Percentiles rank a stretch among this genome's conserved stretches.
Evolutionary conservation across 2,797 vertebrate genomes (phyloP).

Genomic region (Sylvilagus floridanus): DNA sequence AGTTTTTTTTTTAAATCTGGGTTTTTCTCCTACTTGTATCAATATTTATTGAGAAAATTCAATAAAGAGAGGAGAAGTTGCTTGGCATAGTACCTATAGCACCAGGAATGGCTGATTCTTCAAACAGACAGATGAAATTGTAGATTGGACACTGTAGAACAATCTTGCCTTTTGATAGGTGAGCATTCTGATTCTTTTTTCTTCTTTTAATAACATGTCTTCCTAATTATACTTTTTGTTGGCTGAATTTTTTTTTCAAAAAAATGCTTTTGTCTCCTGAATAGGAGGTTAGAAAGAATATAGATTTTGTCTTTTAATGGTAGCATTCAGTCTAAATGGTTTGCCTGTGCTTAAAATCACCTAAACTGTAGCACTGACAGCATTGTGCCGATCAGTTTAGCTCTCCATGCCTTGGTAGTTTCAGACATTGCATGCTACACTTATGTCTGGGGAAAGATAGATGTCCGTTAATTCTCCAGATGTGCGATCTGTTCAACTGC

Average conservation of each 20-base stretch:
- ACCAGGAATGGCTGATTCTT: background rate
- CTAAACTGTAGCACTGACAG: rapidly evolving
- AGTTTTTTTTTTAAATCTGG: background rate
- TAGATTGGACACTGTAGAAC: background rate
- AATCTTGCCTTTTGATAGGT: background rate
- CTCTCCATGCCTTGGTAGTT: constrained; percentile 36
- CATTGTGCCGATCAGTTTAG: background rate
- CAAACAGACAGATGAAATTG: background rate
- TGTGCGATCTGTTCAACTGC: constrained; percentile 66
- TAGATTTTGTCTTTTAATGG: background rate
- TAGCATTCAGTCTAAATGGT: background rate
- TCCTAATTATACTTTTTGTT: background rate
- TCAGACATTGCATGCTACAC: constrained; percentile 70
- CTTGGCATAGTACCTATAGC: too few relatives aligned
- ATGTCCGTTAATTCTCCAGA: constrained; percentile 79
- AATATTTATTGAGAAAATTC: background rate
- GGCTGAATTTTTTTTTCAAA: background rate
- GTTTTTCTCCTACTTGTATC: background rate
- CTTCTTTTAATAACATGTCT: background rate
- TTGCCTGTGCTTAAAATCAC: rapidly evolving
- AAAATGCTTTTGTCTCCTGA: background rate
- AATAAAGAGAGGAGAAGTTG: background rate
- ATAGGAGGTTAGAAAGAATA: too few relatives aligned
- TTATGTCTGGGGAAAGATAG: constrained; percentile 78
- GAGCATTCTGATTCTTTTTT: background rate